These are phyloP conservation scores for Pomatostomus ruficeps DNA, from an alignment of 2,113 vertebrate species.

Conservation along the genomic window DNA sequence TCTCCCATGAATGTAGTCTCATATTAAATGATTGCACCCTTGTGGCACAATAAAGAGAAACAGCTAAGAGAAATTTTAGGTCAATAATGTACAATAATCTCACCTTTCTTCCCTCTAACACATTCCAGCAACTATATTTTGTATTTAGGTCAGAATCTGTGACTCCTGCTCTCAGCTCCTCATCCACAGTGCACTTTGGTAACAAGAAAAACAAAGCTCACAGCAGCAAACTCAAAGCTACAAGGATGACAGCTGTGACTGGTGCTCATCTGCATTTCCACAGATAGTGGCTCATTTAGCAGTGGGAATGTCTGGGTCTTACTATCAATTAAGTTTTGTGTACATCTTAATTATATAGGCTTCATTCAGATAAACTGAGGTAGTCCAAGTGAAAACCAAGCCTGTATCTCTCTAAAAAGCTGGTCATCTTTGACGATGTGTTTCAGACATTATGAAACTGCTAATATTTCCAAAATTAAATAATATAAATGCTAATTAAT, in stretches of 20 bases:
- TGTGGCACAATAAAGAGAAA: background rate
- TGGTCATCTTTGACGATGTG: background rate
- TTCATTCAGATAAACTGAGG: background rate
- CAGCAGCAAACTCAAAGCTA: background rate
- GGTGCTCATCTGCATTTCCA: background rate
- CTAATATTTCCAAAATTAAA: background rate
- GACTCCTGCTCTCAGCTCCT: background rate
- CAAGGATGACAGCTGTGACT: background rate
- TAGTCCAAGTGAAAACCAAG: background rate
- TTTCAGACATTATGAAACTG: background rate
- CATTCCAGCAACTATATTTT: background rate
- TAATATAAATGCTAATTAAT: background rate
- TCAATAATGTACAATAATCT: background rate
- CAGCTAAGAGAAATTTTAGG: background rate
- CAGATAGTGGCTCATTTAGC: background rate
- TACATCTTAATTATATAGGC: background rate
- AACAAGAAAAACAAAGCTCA: background rate
- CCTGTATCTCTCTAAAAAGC: background rate
- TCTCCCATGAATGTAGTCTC: background rate
- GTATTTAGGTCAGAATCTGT: background rate
- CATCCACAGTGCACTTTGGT: fast-evolving
- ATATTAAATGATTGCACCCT: background rate
- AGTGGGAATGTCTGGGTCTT: background rate
- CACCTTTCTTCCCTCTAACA: background rate
- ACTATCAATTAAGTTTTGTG: background rate